Evolutionary conservation across 2,113 vertebrate genomes (phyloP).

Genomic region (Lathamus discolor): DNA sequence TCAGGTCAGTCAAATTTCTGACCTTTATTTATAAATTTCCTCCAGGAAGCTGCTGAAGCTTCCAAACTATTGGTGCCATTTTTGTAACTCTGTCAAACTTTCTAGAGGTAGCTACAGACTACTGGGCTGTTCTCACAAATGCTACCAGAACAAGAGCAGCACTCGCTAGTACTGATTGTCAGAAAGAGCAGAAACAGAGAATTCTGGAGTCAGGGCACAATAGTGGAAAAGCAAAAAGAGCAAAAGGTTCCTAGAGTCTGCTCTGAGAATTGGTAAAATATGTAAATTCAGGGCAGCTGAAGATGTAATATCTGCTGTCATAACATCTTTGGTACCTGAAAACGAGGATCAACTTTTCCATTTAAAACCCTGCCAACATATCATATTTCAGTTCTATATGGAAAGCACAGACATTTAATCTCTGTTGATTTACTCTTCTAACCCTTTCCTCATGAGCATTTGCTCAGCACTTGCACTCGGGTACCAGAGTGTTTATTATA

Average conservation of each 20-base stretch:
- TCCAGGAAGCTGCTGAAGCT: neutral
- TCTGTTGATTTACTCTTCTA: slow-evolving; percentile 19
- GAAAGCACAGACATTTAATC: neutral
- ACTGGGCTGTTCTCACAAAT: neutral
- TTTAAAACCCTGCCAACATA: neutral
- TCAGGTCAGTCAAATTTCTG: rapidly evolving
- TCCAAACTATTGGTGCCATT: neutral
- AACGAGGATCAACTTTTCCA: neutral
- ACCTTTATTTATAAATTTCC: neutral
- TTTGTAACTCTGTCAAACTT: neutral
- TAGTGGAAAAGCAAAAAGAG: neutral
- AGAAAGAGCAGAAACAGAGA: neutral
- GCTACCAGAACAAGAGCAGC: neutral
- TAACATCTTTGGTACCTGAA: neutral
- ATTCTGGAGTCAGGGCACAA: neutral
- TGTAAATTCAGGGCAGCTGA: neutral
- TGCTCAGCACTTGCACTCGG: neutral
- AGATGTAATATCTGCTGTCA: neutral
- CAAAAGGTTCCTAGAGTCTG: neutral
- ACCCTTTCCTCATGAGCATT: neutral
- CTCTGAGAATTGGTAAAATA: neutral
- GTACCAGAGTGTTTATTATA: neutral
- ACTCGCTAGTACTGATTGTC: neutral
- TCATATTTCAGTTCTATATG: neutral
- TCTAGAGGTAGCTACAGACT: neutral